Conservation (phyloP, 1,140 invertebrate genomes). For the Orius laevigatus region DNA sequence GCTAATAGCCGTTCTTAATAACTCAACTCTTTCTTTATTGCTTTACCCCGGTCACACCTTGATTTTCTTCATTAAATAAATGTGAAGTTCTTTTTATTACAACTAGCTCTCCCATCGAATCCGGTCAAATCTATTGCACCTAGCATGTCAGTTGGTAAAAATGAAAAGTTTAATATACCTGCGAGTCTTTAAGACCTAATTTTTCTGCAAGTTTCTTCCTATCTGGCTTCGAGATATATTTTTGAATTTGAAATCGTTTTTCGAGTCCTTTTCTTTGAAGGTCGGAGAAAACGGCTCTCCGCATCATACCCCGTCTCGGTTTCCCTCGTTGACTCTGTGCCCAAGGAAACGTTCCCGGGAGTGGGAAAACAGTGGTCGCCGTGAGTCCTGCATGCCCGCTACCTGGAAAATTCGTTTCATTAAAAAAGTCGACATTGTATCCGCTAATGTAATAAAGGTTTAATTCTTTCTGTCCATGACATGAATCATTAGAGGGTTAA, state of each 20-base stretch:
- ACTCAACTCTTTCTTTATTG: too few relatives aligned
- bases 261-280: constrained; percentile 88
- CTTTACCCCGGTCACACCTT: too few relatives aligned
- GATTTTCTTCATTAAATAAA: too few relatives aligned
- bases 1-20: too few relatives aligned
- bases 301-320: constrained; percentile 83
- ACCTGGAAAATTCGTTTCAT: too few relatives aligned
- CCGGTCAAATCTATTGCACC: too few relatives aligned
- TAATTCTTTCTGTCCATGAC: too few relatives aligned
- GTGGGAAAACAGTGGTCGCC: constrained; percentile 41
- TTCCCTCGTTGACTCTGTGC: constrained; percentile 60
- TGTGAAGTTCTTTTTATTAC: too few relatives aligned
- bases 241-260: constrained; percentile 87
- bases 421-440: too few relatives aligned
- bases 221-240: constrained; percentile 97
- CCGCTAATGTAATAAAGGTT: too few relatives aligned
- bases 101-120: too few relatives aligned
- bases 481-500: too few relatives aligned
- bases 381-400: constrained; percentile 28
- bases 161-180: constrained; percentile 42
- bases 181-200: constrained; percentile 87
- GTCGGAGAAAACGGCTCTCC: constrained; percentile 82
- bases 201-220: constrained; percentile 91
- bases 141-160: constrained; percentile 21
- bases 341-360: constrained; percentile 59